Conservation (phyloP, 2,888 invertebrate species). For the Eledona agricola region DNA sequence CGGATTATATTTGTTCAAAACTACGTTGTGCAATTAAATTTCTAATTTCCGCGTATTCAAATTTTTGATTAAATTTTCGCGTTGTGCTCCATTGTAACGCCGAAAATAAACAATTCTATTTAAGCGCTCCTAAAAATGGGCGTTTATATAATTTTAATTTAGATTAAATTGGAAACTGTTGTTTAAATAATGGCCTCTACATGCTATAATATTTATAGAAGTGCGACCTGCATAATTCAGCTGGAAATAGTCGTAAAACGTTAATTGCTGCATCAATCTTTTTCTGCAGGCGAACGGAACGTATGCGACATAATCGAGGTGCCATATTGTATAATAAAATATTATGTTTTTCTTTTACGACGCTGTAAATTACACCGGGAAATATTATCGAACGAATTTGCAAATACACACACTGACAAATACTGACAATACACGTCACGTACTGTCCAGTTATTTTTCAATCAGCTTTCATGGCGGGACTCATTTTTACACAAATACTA, state of each 20-base stretch:
- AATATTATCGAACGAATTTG: background rate
- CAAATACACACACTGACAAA: background rate
- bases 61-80: too few species aligned
- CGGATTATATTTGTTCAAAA: too few species aligned
- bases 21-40: too few species aligned
- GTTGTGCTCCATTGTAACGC: too few species aligned
- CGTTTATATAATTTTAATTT: too few species aligned
- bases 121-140: too few species aligned
- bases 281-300: background rate
- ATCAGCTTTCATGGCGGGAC: too few species aligned
- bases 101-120: too few species aligned
- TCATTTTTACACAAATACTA: too few species aligned
- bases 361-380: background rate
- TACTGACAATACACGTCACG: too few species aligned
- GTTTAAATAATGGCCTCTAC: background rate
- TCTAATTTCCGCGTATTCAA: too few species aligned
- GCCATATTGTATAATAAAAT: slow-evolving; percentile 5
- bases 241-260: slow-evolving; percentile 1
- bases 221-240: slow-evolving; percentile 1
- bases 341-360: slow-evolving; percentile 3
- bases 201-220: slow-evolving; percentile 2
- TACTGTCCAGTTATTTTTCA: too few species aligned
- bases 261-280: background rate
- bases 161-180: background rate
- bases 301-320: slow-evolving; percentile 3